phyloP scores from a whole-genome alignment of 2,113 vertebrate species.

The Melanerpes formicivorus region DNA sequence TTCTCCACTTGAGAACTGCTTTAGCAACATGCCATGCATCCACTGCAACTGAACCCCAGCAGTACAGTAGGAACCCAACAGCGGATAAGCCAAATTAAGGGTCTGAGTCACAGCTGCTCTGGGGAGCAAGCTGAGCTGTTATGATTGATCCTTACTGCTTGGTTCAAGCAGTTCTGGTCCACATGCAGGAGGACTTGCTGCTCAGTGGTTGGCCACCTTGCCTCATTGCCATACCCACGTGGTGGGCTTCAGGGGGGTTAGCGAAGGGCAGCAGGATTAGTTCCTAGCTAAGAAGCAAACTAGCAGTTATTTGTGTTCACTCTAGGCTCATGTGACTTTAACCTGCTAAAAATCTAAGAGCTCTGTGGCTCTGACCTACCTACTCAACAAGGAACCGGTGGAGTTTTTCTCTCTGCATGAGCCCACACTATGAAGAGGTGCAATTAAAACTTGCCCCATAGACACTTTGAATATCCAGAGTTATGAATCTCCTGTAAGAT shows the following conservation, averaged over 20 bases:
- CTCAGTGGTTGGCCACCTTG: neutral
- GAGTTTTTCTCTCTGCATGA: neutral
- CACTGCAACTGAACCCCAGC: neutral
- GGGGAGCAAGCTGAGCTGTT: neutral
- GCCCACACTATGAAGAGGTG: neutral
- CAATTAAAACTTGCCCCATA: neutral
- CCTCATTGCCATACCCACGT: neutral
- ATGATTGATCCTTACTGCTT: neutral
- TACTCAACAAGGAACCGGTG: neutral
- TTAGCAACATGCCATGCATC: neutral
- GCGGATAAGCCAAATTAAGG: neutral
- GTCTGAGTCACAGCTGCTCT: neutral
- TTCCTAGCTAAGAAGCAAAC: neutral
- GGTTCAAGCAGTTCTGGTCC: neutral
- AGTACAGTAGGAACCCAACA: neutral
- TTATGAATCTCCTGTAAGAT: neutral
- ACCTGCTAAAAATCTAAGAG: neutral
- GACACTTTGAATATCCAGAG: neutral
- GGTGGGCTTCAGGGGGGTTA: neutral
- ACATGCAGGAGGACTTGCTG: neutral
- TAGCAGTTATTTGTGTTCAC: neutral
- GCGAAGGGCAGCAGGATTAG: neutral
- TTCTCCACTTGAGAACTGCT: neutral
- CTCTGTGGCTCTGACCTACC: neutral
- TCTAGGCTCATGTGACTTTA: neutral